Percentiles rank a stretch among this genome's conserved stretches.
Conservation (phyloP, 2,888 invertebrate species). For the Plagodis dolabraria region DNA sequence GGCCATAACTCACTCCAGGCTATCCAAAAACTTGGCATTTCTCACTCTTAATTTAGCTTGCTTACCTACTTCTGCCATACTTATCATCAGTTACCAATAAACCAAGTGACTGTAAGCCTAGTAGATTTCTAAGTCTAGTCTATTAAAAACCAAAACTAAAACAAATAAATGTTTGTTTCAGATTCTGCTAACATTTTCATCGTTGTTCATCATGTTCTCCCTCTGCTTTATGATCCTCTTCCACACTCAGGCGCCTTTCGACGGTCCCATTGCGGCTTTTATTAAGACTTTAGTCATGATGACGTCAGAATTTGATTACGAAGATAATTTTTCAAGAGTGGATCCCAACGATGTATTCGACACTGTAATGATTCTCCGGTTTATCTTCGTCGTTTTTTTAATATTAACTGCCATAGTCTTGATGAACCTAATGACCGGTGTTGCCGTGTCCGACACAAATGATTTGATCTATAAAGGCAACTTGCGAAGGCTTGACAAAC, state of each 20-base stretch:
- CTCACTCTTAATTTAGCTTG: too few relatives aligned
- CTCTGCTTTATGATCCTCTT: constrained; percentile 83
- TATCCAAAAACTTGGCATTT: too few relatives aligned
- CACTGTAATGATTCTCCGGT: constrained; percentile 4
- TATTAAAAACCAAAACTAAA: too few relatives aligned
- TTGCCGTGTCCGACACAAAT: constrained; percentile 83
- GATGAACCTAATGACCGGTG: constrained; percentile 85
- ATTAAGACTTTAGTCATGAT: constrained; percentile 85
- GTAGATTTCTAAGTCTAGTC: too few relatives aligned
- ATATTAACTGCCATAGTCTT: constrained; percentile 40
- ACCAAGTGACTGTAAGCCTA: too few relatives aligned
- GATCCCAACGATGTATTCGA: neutral
- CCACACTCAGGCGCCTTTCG: constrained; percentile 62
- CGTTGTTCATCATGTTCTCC: constrained; percentile 82
- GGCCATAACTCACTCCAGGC: too few relatives aligned
- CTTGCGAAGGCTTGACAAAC: constrained; percentile 72
- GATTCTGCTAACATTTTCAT: constrained; percentile 76
- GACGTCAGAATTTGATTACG: constrained; percentile 83
- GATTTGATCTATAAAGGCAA: constrained; percentile 81
- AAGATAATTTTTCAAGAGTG: constrained; percentile 7
- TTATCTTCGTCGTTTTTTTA: constrained; percentile 11
- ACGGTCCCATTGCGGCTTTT: constrained; percentile 76
- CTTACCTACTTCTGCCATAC: too few relatives aligned
- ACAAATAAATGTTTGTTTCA: too few relatives aligned
- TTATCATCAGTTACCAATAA: too few relatives aligned